phyloP scores from a whole-genome alignment of 2,113 vertebrate species.

The Vulpes vulpes region DNA sequence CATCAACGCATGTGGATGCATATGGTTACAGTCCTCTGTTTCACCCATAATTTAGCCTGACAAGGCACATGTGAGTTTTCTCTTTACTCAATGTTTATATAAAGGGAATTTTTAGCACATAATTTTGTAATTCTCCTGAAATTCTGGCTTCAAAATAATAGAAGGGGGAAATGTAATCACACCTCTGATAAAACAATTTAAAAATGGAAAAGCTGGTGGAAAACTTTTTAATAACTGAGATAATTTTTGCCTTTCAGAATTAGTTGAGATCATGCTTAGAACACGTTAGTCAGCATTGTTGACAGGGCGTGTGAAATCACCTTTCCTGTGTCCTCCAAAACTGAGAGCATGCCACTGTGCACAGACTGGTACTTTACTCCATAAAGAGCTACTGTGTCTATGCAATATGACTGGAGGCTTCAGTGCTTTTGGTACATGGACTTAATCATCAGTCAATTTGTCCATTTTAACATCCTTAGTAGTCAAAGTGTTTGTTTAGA shows the following conservation, averaged over 20 bases:
- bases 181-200: conserved; percentile 55
- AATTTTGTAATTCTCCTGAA: conserved; percentile 62
- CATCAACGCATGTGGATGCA: conserved; percentile 20
- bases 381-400: neutral
- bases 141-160: conserved; percentile 57
- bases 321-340: neutral
- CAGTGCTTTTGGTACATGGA: neutral
- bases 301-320: neutral
- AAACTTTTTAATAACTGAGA: neutral
- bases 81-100: conserved; percentile 50
- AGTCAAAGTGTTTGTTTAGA: neutral
- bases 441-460: neutral
- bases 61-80: conserved; percentile 44
- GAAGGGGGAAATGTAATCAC: neutral
- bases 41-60: conserved; percentile 62
- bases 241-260: neutral
- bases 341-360: neutral
- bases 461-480: neutral
- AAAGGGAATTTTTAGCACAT: conserved; percentile 18
- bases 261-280: neutral
- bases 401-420: neutral
- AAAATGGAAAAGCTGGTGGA: conserved; percentile 33
- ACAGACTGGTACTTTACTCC: neutral
- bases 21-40: conserved; percentile 30
- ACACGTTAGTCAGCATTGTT: neutral